Conservation (phyloP, 2,888 invertebrate species). For the Mesochorus sp. region DNA sequence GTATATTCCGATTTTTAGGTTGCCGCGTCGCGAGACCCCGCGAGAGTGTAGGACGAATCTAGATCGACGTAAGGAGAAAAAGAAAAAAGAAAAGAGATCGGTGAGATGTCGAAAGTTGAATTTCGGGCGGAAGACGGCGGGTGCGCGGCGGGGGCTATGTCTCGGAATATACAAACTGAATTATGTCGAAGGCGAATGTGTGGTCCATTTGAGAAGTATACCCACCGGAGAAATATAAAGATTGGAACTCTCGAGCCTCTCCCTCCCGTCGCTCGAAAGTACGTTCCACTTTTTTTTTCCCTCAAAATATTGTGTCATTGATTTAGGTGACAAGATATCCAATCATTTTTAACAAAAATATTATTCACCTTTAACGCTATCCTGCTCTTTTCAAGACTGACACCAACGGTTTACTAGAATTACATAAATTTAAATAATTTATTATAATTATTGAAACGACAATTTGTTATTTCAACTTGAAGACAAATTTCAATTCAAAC, state of each 20-base stretch:
- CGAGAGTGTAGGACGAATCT: slow-evolving; percentile 54
- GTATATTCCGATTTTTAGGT: slow-evolving; percentile 25
- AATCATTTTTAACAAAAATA: too few species aligned
- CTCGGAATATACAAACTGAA: slow-evolving; percentile 50
- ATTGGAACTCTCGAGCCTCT: slow-evolving; percentile 13
- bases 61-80: slow-evolving; percentile 30
- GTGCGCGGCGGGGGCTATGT: slow-evolving; percentile 43
- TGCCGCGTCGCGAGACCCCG: not conserved
- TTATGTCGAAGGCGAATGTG: slow-evolving; percentile 43
- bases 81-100: slow-evolving; percentile 39
- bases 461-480: too few species aligned
- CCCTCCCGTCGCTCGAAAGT: slow-evolving; percentile 21
- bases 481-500: too few species aligned
- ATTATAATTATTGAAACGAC: too few species aligned
- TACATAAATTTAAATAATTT: too few species aligned
- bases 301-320: too few species aligned
- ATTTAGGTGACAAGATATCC: too few species aligned
- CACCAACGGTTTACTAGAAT: too few species aligned
- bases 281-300: slow-evolving; percentile 37
- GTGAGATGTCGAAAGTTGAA: slow-evolving; percentile 56
- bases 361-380: too few species aligned
- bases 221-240: not conserved
- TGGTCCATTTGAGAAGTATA: slow-evolving; percentile 35
- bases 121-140: slow-evolving; percentile 47
- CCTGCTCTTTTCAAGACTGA: too few species aligned